Base-by-base conservation (phyloP, 2,797 vertebrate genomes). In the Chaunax sp. region DNA sequence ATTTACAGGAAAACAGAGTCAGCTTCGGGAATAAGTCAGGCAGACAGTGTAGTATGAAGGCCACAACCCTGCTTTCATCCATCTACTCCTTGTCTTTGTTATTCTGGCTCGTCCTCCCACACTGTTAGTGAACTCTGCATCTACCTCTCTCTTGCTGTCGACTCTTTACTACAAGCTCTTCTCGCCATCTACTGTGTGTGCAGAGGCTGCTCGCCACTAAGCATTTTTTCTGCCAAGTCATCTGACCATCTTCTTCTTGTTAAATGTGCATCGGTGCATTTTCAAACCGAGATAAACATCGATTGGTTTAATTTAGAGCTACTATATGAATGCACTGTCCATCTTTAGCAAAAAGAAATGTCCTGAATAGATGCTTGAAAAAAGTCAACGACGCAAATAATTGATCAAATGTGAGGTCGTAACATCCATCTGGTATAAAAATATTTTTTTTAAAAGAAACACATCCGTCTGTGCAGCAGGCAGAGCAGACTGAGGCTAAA, bases 1-100 rank as follows among this genome's bases (percentile, higher is more conserved):
- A 91, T 94, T 94, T 91, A 57, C 90, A 86, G 83, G 83, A 83
- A 73, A 14, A 91, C 91, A 92, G 93, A 84, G 93, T 93, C 92
- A 93, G 88, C 90, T 87, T 92, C 83, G 74, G 75, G 71, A 92
- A 91, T 90, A 91, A 94, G 90, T 91, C 86, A 75, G 91, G 88
- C 88, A 81, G 91, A 85, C 91, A 49, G 51, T 69, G 71, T 28
- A 33, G 59, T 56, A 33, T 57, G 38, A 68, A 68, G 40, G 20
- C 64, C 37, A 20, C 23, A 40, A 4, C 46, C 4, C 44, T 30
- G 44, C 45, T 62, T 38, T 77, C 62, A 65, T 78, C 68, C 18
- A 16, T 47, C 46, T 52, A 55, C 45, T 61, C 15, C 38, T 68
- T 55, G 70, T 72, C 69, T 53, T 41, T 54, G 18, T 15, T 59